phyloP scores from a whole-genome alignment of 2,113 vertebrate genomes.

The Neodon shergylaensis region DNA sequence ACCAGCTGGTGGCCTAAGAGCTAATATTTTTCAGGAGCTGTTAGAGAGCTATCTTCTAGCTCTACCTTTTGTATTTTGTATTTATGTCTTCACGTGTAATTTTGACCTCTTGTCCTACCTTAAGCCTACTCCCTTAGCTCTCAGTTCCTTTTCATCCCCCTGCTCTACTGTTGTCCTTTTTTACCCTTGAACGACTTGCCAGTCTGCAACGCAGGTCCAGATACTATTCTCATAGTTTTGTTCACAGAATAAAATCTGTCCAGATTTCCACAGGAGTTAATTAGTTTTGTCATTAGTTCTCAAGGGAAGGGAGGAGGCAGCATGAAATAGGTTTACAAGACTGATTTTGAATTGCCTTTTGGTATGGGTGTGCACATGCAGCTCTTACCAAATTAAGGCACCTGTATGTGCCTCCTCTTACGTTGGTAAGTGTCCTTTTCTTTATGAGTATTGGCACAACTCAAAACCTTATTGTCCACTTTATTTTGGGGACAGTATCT shows the following conservation, averaged over 20 bases:
- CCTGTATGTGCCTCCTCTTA: background rate
- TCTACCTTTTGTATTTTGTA: background rate
- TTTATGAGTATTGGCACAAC: background rate
- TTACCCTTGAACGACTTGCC: background rate
- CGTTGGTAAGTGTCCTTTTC: background rate
- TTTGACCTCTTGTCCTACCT: background rate
- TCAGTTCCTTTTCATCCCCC: background rate
- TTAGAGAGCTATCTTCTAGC: background rate
- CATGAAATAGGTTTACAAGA: background rate
- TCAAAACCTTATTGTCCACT: background rate
- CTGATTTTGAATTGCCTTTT: background rate
- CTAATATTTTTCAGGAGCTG: background rate
- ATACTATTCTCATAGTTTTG: background rate
- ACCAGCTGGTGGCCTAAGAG: background rate
- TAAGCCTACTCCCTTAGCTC: background rate
- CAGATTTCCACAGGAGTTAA: background rate
- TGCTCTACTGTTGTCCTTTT: background rate
- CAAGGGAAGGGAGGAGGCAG: background rate
- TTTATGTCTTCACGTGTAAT: background rate
- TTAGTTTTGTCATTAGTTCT: constrained; percentile 6
- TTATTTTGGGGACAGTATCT: background rate
- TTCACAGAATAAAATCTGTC: background rate
- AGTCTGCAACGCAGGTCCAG: background rate
- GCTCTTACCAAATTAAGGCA: background rate
- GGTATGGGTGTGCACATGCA: background rate